Evolutionary conservation across 2,797 vertebrate species (phyloP), one percentile per base, ranked within the genome.

Genomic region (Acanthornis magna): DNA sequence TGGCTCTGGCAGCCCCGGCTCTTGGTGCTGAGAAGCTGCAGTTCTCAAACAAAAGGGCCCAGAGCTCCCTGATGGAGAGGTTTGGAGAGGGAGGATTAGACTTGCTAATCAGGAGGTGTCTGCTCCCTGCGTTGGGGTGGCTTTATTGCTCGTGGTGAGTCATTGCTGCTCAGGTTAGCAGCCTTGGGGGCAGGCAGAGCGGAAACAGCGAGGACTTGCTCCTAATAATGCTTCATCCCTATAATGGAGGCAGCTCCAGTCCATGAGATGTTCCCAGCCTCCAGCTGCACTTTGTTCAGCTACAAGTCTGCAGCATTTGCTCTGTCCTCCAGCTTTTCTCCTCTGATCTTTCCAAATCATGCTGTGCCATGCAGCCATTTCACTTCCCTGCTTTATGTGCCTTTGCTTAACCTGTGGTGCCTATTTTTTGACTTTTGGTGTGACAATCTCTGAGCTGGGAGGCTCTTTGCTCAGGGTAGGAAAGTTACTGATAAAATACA

Each of bases 281-380:
- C 55, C 93, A 92, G 77, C 87, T 89, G 86, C 22, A 26, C 74
- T 93, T 89, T 50, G 60, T 93, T 91, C 72, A 70, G 74, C 57
- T 73, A 40, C 83, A 79, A 43, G 53, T 45, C 67, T 84, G 70
- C 53, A 66, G 60, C 36, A 51, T 60, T 81, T 43, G 48, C 65
- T 76, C 77, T 82, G 63, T 75, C 92, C 70, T 73, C 47, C 13
- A 21, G 45, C 47, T 83, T 80, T 71, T 54, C 51, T 61, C 61
- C 63, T 80, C 43, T 87, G 43, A 62, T 60, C 72, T 74, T 75
- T 34, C 65, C 61, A 45, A 23, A 57, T 34, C 74, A 10, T 27
- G 43, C 70, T 78, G 70, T 92, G 91, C 48, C 86, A 60, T 16
- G 50, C 47, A 93, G 57, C 38, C 72, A 29, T 79, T 79, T 48